Evolutionary conservation across 2,797 vertebrate genomes (phyloP), one percentile per base, ranked within the genome.

Genomic region (Sebastes itinus): DNA sequence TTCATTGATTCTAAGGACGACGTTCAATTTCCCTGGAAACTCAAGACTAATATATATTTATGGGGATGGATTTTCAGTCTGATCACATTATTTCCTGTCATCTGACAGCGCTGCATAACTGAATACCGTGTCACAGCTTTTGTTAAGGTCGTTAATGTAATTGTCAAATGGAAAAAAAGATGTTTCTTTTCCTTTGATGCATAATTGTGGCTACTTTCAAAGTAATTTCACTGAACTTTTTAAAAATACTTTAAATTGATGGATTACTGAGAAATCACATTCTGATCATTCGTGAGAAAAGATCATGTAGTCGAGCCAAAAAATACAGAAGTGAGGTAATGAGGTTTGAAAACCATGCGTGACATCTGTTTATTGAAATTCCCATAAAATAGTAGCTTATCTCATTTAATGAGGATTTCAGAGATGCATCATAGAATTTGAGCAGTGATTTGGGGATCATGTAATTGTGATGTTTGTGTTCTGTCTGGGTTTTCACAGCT

Each of bases 381-480:
- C 25, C 25, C 14, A 49, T 16, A 23, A 46, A 46, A 46, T 12
- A 25, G 12, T 1, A 62, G 33, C 9, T 13, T 18, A 16, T 64
- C 12, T 12, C 11, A 20, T 62, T 3, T 3, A 42, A 20, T 46
- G 14, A 56, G 3, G 14, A 14, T 65, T 55, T 59, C 9, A 32
- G 20, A 61, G 3, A 20, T 18, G 22, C 1, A 5, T 20, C 32
- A n/a, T 3, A 55, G n/a, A 33, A 69, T 35, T 77, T 55, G 2
- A 78, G 20, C 25, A 18, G 22, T 20, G 32, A 23, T 42, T 56
- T 68, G 46, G 30, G 13, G 42, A 75, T 88, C 62, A 77, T 63
- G 69, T 75, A 82, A 84, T 70, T 49, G 73, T 74, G 72, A 78
- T 78, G 46, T 77, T 78, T 81, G 65, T 78, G 62, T 71, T 76